Conservation (phyloP, 1,140 invertebrate genomes). For the Bombus pyrosoma region DNA sequence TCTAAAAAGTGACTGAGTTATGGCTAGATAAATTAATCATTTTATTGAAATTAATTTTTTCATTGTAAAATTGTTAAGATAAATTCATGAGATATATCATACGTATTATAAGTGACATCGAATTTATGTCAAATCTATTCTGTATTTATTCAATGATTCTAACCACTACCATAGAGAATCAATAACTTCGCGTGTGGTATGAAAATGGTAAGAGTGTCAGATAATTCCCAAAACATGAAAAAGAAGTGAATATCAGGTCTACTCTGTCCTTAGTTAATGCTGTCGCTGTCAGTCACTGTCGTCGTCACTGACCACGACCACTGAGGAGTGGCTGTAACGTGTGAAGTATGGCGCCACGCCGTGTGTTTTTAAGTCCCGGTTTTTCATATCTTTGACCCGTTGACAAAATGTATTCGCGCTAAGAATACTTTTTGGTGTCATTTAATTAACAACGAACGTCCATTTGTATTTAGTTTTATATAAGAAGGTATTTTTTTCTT, state of each 20-base stretch:
- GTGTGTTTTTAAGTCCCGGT: constrained; percentile 50
- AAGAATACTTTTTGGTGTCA: constrained; percentile 3
- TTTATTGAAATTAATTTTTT: neutral
- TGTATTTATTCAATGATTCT: too few species aligned
- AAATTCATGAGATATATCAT: neutral
- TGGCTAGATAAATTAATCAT: neutral
- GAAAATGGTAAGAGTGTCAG: too few species aligned
- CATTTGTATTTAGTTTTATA: neutral
- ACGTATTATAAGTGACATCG: neutral
- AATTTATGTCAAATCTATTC: neutral
- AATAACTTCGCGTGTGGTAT: too few species aligned
- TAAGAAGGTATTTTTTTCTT: constrained; percentile 24
- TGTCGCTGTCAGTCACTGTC: constrained; percentile 16
- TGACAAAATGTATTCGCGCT: constrained; percentile 35
- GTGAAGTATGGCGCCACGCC: constrained; percentile 63
- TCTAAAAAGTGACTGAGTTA: neutral
- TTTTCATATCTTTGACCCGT: constrained; percentile 39
- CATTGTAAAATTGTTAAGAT: too few species aligned
- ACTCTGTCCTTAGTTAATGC: too few species aligned
- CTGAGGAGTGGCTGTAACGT: constrained; percentile 60
- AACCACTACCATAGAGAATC: too few species aligned
- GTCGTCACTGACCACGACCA: too few species aligned
- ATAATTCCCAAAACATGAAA: too few species aligned
- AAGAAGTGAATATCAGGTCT: too few species aligned
- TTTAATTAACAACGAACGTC: neutral